Evolutionary conservation across 2,888 invertebrate species (phyloP), one percentile per base, ranked within the genome.

Genomic region (Stenoptilia bipunctidactyla): DNA sequence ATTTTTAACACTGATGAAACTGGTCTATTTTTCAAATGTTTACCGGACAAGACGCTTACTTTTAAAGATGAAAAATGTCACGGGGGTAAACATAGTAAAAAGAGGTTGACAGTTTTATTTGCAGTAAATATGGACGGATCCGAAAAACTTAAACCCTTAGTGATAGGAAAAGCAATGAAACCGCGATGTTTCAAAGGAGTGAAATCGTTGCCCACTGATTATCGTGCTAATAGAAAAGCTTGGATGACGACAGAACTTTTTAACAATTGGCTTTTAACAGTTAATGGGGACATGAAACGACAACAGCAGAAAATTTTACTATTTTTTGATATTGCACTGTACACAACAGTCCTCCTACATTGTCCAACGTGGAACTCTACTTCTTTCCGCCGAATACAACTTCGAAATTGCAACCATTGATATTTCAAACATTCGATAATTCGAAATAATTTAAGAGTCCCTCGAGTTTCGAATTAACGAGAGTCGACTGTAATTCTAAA

Each of bases 1-100:
- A 50, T 54, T 44, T 56, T 50, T 34, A 51, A 53, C 48, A 50
- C 51, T 12, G 49, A 53, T 48, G 55, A 59, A 49, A 46, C 56
- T 14, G 55, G 57, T 10, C 37, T 57, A 35, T 58, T 61, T 40
- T 60, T 40, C 39, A 56, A 50, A 42, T 46, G 52, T 39, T 48
- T 53, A 27, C 56, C 55, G 1, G 52, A 51, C 36, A 51, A 53
- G 46, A 55, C 54, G 25, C 39, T 55, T n/a, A 45, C 44, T 40
- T 56, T 54, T 33, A 55, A 54, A 48, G 47, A 50, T 40, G 52
- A 55, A 45, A 49, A 48, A 41, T 58, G 52, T 48, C 40, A 45
- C 9, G 53, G 52, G 36, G 57, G 53, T 38, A 58, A 55, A 38
- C 41, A 45, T 1, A 52, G 51, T 25, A 25, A 25, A 25, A 9